Percentiles rank a stretch among this genome's conserved stretches.
phyloP scores from a whole-genome alignment of 2,888 invertebrate genomes.

The Lycophotia porphyrea region DNA sequence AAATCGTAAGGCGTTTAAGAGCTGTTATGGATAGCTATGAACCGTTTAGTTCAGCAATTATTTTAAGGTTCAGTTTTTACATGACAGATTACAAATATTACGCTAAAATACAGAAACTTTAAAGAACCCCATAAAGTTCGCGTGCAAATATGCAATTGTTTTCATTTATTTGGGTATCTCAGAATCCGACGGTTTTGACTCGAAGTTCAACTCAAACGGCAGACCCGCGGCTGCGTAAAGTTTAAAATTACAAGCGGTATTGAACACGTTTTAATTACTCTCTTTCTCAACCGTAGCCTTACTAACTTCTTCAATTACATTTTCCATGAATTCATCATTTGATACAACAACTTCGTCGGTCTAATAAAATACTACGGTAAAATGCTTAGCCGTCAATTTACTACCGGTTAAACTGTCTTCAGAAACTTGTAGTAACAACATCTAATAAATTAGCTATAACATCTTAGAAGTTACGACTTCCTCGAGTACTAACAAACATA shows the following conservation, averaged over 20 bases:
- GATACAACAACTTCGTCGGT: slow-evolving; percentile 4
- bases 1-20: slow-evolving; percentile 25
- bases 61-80: not conserved
- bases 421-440: slow-evolving; percentile 14
- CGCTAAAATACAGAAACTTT: not conserved
- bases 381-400: slow-evolving; percentile 20
- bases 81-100: not conserved
- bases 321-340: slow-evolving; percentile 29
- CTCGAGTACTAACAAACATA: slow-evolving; percentile 34
- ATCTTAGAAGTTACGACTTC: slow-evolving; percentile 44
- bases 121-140: not conserved
- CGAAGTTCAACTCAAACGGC: not conserved
- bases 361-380: slow-evolving; percentile 24
- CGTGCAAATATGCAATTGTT: not conserved
- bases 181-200: not conserved
- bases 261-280: not conserved
- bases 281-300: not conserved
- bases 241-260: not conserved
- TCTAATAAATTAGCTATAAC: slow-evolving; percentile 43
- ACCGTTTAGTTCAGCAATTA: not conserved
- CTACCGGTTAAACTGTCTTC: slow-evolving; percentile 17
- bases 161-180: not conserved
- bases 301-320: slow-evolving; percentile 12
- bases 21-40: slow-evolving; percentile 7
- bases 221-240: not conserved